phyloP scores from a whole-genome alignment of 2,797 vertebrate species.

The Anableps anableps region DNA sequence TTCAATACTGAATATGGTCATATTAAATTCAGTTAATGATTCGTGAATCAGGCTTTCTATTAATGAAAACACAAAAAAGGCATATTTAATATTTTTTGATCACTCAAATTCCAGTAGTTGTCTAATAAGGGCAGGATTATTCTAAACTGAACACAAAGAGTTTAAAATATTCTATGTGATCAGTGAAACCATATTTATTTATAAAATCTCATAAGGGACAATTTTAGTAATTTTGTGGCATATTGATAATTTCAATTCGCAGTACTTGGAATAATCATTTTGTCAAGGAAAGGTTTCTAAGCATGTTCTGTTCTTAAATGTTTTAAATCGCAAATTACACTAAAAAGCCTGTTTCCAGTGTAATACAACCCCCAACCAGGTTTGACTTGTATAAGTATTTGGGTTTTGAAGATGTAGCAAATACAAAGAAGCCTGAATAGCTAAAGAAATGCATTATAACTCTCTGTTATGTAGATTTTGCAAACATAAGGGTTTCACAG shows the following conservation, averaged over 20 bases:
- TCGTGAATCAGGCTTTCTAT: background rate
- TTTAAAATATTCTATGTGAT: background rate
- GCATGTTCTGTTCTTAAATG: too few relatives aligned
- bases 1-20: background rate
- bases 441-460: background rate
- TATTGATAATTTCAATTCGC: background rate
- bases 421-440: background rate
- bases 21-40: background rate
- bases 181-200: background rate
- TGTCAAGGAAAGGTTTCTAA: background rate
- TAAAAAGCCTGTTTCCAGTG: too few relatives aligned
- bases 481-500: background rate
- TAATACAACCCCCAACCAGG: background rate
- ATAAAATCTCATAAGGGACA: too few relatives aligned
- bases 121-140: too few relatives aligned
- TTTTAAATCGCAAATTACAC: background rate
- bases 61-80: background rate
- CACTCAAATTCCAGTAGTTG: background rate
- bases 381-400: too few relatives aligned
- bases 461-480: background rate
- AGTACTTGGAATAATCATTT: background rate
- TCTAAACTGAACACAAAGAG: too few relatives aligned
- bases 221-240: too few relatives aligned
- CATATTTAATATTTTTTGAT: background rate
- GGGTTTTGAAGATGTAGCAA: background rate